phyloP scores from a whole-genome alignment of 2,113 vertebrate species.

The Trichomycterus rosablanca region DNA sequence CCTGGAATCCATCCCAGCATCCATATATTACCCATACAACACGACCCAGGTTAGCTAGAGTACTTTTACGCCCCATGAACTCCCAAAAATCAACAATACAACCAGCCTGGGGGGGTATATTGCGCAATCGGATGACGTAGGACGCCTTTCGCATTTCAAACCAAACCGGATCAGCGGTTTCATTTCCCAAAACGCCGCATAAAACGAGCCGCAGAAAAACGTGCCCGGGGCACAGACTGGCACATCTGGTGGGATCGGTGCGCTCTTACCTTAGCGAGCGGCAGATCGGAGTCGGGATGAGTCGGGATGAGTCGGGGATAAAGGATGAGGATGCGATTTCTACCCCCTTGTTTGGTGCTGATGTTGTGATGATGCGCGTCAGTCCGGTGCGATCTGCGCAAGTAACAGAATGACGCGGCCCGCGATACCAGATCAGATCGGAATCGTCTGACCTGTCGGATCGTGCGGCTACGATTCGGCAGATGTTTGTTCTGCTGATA shows the following conservation, averaged over 20 bases:
- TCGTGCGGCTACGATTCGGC: too few species aligned
- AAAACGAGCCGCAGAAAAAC: neutral
- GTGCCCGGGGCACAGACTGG: too few species aligned
- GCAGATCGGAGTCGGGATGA: neutral
- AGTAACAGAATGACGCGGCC: neutral
- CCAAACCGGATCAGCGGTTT: neutral
- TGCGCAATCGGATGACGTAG: neutral
- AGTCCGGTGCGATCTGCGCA: neutral
- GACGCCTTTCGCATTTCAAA: neutral
- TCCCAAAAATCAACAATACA: too few species aligned
- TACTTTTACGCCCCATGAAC: too few species aligned
- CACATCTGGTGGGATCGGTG: too few species aligned
- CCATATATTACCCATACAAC: too few species aligned
- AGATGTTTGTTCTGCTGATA: too few species aligned
- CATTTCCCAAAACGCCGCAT: neutral
- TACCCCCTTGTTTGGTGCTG: neutral
- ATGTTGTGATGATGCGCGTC: neutral
- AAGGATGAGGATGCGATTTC: neutral
- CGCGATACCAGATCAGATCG: neutral
- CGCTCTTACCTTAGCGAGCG: constrained; percentile 18
- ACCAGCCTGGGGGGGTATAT: neutral
- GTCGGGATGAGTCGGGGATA: too few species aligned
- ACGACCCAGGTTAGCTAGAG: too few species aligned
- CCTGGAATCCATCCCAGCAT: too few species aligned
- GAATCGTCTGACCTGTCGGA: neutral